Evolutionary conservation across 2,113 vertebrate species (phyloP), one percentile per base, ranked within the genome.

Genomic region (Macquaria australasica): DNA sequence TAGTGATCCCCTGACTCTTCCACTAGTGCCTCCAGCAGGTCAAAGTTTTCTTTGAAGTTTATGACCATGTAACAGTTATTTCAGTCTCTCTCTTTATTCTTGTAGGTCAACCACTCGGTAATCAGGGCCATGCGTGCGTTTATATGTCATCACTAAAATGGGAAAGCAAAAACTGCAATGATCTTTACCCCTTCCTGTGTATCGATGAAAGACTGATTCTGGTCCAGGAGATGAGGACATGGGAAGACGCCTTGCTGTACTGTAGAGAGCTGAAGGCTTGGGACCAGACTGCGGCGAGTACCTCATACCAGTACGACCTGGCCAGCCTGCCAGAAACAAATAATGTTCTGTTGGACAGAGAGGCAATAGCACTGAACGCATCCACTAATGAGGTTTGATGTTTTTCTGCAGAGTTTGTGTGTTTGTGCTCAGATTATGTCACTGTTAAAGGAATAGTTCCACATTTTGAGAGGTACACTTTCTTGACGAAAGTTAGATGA

Each of bases 121-220:
- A 31, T 31, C 28, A 31, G 28, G 28, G 28, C 34, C 34, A 34
- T 3, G 4, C 3, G 39, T 39, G 39, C 8, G 39, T 7, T 39
- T 12, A 50, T 41, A 8, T 9, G 41, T 15, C 10, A 8, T 0
- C 8, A 0, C 0, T 0, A 11, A 9, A 12, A 7, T 58, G 45
- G 79, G 0, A 8, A 5, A 43, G 0, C 1, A 0, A 34, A 1
- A 0, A 5, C 0, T 73, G 58, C 48, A 1, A 0, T 3, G 0
- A 2, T 1, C 0, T 0, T 23, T 8, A 8, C 0, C 6, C 3
- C 6, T 59, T 25, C 53, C 2, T 68, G 2, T 82, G 81, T 41
- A 5, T 16, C 5, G 53, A 76, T 41, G 23, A 76, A 4, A 48
- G 2, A 1, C 15, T 82, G 31, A 48, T 41, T 51, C n/a, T 69